These are phyloP conservation scores for Cygnus olor DNA, from an alignment of 2,797 vertebrate species.

Conservation along the genomic window DNA sequence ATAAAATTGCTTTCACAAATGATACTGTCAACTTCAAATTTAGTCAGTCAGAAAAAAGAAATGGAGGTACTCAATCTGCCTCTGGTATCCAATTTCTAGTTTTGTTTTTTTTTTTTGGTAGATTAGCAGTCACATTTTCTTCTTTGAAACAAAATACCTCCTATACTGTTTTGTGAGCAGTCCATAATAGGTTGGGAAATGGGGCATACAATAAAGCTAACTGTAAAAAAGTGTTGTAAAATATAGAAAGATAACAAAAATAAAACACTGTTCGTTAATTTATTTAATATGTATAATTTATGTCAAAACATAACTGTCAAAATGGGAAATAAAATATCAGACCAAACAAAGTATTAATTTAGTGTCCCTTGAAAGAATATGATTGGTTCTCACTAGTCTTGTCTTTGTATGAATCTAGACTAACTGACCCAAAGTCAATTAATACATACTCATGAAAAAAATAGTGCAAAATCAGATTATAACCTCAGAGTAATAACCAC, in stretches of 20 bases:
- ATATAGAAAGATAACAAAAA: background rate
- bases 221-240: background rate
- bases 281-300: background rate
- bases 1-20: background rate
- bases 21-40: background rate
- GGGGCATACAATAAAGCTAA: background rate
- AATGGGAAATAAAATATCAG: background rate
- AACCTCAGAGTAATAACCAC: background rate
- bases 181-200: fast-evolving
- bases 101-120: background rate
- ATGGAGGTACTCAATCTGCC: background rate
- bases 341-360: background rate
- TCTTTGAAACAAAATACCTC: background rate
- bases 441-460: slow-evolving; percentile 9
- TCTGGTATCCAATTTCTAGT: background rate
- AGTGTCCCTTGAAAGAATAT: background rate
- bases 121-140: background rate
- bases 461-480: background rate
- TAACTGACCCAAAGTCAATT: background rate
- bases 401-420: background rate
- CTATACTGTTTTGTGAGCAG: background rate
- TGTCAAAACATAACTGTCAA: background rate
- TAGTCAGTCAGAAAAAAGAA: background rate
- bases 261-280: background rate
- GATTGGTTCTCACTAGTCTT: background rate